A percentile compares a stretch with the other conserved stretches of the same genome.
Conservation (phyloP, 2,113 vertebrate genomes). For the Oncorhynchus gorbuscha region DNA sequence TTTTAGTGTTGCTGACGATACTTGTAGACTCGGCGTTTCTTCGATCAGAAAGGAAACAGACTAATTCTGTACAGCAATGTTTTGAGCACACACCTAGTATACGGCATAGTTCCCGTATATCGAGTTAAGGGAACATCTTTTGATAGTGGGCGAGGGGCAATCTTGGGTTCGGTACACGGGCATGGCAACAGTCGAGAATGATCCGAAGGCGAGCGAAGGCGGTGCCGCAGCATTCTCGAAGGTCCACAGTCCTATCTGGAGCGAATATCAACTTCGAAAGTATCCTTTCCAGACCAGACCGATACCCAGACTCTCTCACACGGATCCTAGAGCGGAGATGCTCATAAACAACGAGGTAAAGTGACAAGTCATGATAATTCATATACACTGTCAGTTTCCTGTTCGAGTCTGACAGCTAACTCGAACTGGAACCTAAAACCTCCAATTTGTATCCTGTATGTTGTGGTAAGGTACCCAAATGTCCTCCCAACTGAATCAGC, state of each 20-base stretch:
- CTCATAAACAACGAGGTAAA: slow-evolving; percentile 94
- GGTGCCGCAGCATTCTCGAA: slow-evolving; percentile 56
- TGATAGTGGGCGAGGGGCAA: not conserved
- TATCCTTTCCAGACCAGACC: slow-evolving; percentile 85
- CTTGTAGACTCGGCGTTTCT: not conserved
- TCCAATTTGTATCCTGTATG: too few relatives aligned
- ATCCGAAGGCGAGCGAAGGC: slow-evolving; percentile 50
- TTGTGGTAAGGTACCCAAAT: too few relatives aligned
- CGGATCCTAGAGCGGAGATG: slow-evolving; percentile 90
- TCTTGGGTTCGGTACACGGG: slow-evolving; percentile 12
- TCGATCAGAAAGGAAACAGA: slow-evolving; percentile 6
- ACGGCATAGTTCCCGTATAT: slow-evolving; percentile 24
- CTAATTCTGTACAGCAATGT: too few relatives aligned
- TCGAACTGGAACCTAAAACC: too few relatives aligned
- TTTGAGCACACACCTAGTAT: too few relatives aligned
- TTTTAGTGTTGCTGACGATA: too few relatives aligned
- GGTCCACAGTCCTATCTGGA: slow-evolving; percentile 73
- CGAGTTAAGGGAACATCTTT: not conserved
- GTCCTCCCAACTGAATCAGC: too few relatives aligned
- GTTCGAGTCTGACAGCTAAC: too few relatives aligned
- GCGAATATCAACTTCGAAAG: slow-evolving; percentile 85
- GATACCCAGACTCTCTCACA: slow-evolving; percentile 88
- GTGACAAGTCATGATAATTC: too few relatives aligned
- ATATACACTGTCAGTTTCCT: too few relatives aligned
- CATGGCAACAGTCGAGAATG: slow-evolving; percentile 67